Base-by-base conservation (phyloP, 2,113 vertebrate genomes). In the zebrafish (Danio rerio) region DNA sequence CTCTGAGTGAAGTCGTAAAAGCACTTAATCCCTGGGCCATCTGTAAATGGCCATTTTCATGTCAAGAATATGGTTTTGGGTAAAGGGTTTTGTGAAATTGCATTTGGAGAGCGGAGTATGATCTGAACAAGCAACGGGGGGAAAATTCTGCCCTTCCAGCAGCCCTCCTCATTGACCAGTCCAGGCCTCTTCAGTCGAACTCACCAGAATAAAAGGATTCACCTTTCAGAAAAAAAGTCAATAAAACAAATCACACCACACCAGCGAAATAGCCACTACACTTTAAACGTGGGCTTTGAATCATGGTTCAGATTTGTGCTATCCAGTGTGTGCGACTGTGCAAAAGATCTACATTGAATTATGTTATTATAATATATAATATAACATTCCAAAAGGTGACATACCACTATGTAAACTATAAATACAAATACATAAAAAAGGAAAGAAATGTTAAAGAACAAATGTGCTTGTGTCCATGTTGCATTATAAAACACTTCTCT, bases 171-270 rank as follows among this genome's bases (percentile, higher is more conserved):
- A 61, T 45, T 20, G 8, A 59, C 63, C 55, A 18, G 11, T 15
- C 42, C 42, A 7, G 59, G 55, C 55, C 73, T 47, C 40, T 74
- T 73, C 52, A 58, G 40, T 75, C 43, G 58, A 45, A 75, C 55
- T 75, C 72, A 75, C 43, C 5, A 31, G 47, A 31, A 77, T 77
- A 43, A 77, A 63, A 63, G 75, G 58, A 77, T 77, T 77, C 75
- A 50, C 43, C 59, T 77, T 63, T 0, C 1, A 77, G 45, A 63
- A 43, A 50, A n/a, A 77, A 77, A 50, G 43, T 63, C 75, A 77
- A 77, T 77, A 52, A 77, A 63, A 63, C 72, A 47, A 76, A 59
- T 76, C 16, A 75, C 16, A 58, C 40, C 31, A 58, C 53, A 13
- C 55, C 3, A 45, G 4, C 45, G n/a, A 75, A 75, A 75, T 47